Evolutionary conservation across 92 coral and sea anemone species (phyloP).

Genomic region (Phenganax subtilis): DNA sequence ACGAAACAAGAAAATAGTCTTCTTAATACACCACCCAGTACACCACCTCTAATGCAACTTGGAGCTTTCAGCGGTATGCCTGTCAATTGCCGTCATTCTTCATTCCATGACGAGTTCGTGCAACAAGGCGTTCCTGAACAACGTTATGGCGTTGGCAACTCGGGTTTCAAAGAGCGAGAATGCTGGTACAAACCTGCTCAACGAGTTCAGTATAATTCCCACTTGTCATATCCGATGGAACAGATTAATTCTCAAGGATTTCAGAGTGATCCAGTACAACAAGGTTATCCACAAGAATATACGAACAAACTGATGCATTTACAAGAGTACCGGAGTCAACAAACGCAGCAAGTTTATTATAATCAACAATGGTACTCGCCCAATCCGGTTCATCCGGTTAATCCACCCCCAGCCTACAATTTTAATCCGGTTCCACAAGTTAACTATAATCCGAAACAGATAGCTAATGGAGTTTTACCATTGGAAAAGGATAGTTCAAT

Average conservation of each 20-base stretch:
- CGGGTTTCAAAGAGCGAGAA: neutral
- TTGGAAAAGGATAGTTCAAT: neutral
- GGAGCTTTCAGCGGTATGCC: slow-evolving; percentile 4
- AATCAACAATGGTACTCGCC: neutral
- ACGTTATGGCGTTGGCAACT: no score
- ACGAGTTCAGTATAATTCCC: neutral
- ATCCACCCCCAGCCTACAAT: neutral
- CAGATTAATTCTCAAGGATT: neutral
- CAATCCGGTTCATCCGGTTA: neutral
- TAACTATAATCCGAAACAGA: slow-evolving; percentile 9
- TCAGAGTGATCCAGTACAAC: neutral
- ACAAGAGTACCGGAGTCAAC: neutral
- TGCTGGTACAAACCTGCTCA: slow-evolving; percentile 9
- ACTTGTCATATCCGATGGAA: neutral
- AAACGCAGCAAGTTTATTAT: neutral
- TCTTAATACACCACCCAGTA: slow-evolving; percentile 30
- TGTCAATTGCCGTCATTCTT: neutral
- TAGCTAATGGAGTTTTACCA: slow-evolving; percentile 31
- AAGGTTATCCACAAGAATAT: neutral
- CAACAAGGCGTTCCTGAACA: neutral
- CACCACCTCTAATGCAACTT: slow-evolving; percentile 30
- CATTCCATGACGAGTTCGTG: neutral
- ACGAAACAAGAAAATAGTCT: slow-evolving; percentile 3
- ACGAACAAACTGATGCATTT: neutral
- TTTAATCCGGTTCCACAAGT: neutral